Conservation (phyloP, 2,113 vertebrate species). For the Nibea coibor region DNA sequence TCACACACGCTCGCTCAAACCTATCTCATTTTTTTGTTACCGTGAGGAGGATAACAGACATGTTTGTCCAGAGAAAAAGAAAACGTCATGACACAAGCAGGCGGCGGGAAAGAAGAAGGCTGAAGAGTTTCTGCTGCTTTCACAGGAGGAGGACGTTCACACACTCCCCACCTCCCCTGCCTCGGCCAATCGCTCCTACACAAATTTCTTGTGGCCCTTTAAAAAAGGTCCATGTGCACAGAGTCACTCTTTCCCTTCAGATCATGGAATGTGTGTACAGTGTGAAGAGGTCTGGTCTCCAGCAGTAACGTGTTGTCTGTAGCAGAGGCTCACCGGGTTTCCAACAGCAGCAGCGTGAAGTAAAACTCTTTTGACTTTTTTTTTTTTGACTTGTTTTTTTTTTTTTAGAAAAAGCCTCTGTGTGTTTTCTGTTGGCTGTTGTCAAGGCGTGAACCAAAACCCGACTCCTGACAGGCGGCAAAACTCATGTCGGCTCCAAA, state of each 20-base stretch:
- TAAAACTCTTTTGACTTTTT: conserved; percentile 47
- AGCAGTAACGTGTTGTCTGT: neutral
- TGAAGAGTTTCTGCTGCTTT: neutral
- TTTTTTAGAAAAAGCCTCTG: conserved; percentile 36
- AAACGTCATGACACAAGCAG: neutral
- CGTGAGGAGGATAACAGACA: neutral
- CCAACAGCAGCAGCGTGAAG: conserved; percentile 16
- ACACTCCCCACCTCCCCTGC: neutral
- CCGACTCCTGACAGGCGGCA: conserved; percentile 61
- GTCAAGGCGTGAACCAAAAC: conserved; percentile 57
- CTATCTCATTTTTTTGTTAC: neutral
- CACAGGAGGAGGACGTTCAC: neutral
- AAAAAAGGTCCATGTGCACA: neutral
- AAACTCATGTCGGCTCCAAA: conserved; percentile 58
- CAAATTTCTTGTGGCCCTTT: neutral
- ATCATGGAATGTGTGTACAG: neutral
- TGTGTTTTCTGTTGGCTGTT: conserved; percentile 60
- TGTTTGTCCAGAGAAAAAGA: neutral
- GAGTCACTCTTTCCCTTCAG: neutral
- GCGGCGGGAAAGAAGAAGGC: neutral
- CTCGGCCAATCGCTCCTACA: neutral
- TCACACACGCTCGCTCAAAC: neutral
- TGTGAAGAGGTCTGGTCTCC: neutral
- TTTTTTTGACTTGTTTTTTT: no score
- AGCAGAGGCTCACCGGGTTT: neutral